Evolutionary conservation across 2,797 vertebrate species (phyloP).

Genomic region (Myotis planiceps): DNA sequence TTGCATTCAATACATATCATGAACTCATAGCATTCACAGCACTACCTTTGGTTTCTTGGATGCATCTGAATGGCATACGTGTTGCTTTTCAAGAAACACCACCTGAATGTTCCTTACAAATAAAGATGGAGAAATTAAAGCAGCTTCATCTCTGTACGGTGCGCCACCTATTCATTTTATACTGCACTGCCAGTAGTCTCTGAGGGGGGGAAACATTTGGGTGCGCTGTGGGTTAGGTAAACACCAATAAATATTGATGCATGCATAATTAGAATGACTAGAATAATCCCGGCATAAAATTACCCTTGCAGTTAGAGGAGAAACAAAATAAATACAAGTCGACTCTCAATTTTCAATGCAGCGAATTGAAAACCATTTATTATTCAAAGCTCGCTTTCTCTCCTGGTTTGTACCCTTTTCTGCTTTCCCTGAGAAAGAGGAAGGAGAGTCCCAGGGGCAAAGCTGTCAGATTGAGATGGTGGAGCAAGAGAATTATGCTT

Average conservation of each 20-base stretch:
- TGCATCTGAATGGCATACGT: background rate
- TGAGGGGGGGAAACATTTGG: background rate
- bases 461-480: background rate
- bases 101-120: background rate
- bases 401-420: background rate
- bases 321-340: conserved; percentile 42
- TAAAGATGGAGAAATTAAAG: background rate
- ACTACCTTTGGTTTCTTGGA: background rate
- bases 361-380: conserved; percentile 43
- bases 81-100: background rate
- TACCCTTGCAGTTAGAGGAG: background rate
- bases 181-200: rapidly evolving
- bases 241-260: conserved; percentile 61
- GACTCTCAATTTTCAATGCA: conserved; percentile 21
- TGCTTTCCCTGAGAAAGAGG: background rate
- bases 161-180: background rate
- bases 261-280: conserved; percentile 40
- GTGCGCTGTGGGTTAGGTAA: background rate
- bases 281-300: conserved; percentile 63
- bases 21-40: background rate
- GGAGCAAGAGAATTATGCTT: background rate
- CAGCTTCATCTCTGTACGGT: background rate
- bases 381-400: conserved; percentile 3
- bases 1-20: background rate
- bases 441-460: background rate